Conservation (phyloP, 2,888 invertebrate genomes). For the Drosophila infuscata region DNA sequence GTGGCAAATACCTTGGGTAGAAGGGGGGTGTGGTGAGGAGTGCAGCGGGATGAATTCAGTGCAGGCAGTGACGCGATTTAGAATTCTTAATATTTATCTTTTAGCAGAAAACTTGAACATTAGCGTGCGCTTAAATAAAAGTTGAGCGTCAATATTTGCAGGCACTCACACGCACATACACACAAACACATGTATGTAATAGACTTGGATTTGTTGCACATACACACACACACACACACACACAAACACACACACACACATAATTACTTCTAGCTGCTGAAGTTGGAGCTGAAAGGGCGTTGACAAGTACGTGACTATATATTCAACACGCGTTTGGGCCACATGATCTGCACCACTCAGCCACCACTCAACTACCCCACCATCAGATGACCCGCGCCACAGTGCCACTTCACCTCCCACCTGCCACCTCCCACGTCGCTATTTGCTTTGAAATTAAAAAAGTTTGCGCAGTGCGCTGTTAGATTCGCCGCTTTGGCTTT, state of each 20-base stretch:
- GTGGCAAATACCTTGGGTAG: neutral
- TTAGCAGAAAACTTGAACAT: constrained; percentile 76
- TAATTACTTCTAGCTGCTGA: constrained; percentile 58
- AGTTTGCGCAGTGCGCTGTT: constrained; percentile 67
- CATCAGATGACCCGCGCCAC: constrained; percentile 12
- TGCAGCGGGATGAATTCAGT: constrained; percentile 27
- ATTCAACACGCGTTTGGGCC: constrained; percentile 61
- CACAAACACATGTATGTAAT: constrained; percentile 3
- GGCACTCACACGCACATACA: constrained; percentile 30
- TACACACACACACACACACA: constrained; percentile 19
- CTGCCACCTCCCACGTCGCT: constrained; percentile 23
- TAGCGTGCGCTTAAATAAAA: constrained; percentile 77
- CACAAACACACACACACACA: constrained; percentile 23
- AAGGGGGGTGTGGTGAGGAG: neutral
- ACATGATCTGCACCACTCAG: constrained; percentile 54
- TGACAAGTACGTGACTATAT: constrained; percentile 78
- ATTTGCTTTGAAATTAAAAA: constrained; percentile 80
- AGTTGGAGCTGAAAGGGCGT: constrained; percentile 51
- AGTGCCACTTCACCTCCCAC: constrained; percentile 2
- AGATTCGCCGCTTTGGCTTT: constrained; percentile 52
- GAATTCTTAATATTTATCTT: constrained; percentile 79
- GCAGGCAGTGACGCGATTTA: constrained; percentile 67
- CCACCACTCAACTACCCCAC: neutral
- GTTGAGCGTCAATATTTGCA: constrained; percentile 74
- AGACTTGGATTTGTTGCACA: constrained; percentile 21